phyloP scores from a whole-genome alignment of 2,113 vertebrate genomes.

The Aegotheles bennettii region DNA sequence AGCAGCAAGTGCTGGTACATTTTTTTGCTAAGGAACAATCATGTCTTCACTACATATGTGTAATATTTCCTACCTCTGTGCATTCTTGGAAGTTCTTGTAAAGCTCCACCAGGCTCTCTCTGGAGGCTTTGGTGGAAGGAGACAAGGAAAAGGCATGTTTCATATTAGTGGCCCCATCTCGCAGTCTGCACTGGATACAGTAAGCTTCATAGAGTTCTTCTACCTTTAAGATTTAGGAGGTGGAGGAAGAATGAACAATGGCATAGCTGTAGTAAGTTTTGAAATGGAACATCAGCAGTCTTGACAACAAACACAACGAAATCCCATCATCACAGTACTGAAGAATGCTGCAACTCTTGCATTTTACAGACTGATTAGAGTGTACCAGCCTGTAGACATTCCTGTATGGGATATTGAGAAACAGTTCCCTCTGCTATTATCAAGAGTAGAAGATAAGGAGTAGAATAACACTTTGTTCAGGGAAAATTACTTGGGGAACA shows the following conservation, averaged over 20 bases:
- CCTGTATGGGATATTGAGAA: not conserved
- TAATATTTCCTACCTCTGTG: slow-evolving; percentile 78
- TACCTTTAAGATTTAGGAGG: slow-evolving; percentile 70
- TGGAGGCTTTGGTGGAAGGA: slow-evolving; percentile 84
- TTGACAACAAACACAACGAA: not conserved
- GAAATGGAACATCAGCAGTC: not conserved
- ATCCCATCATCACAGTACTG: not conserved
- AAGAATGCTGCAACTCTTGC: not conserved
- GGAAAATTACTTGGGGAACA: not conserved
- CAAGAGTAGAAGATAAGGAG: not conserved
- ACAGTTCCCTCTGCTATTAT: not conserved
- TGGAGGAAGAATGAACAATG: not conserved
- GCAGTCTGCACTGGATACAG: slow-evolving; percentile 88
- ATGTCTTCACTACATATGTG: rapidly evolving
- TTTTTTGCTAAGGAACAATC: not conserved
- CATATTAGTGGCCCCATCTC: slow-evolving; percentile 91
- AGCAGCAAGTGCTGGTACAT: not conserved
- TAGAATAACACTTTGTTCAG: not conserved
- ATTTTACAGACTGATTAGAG: not conserved
- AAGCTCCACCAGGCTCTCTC: slow-evolving; percentile 91
- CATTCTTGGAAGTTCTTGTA: slow-evolving; percentile 87
- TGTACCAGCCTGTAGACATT: not conserved
- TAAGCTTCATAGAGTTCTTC: slow-evolving; percentile 95
- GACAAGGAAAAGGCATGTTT: slow-evolving; percentile 85
- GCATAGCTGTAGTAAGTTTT: not conserved